Evolutionary conservation across 2,888 invertebrate species (phyloP).

Genomic region (Chrysotoxum bicinctum): DNA sequence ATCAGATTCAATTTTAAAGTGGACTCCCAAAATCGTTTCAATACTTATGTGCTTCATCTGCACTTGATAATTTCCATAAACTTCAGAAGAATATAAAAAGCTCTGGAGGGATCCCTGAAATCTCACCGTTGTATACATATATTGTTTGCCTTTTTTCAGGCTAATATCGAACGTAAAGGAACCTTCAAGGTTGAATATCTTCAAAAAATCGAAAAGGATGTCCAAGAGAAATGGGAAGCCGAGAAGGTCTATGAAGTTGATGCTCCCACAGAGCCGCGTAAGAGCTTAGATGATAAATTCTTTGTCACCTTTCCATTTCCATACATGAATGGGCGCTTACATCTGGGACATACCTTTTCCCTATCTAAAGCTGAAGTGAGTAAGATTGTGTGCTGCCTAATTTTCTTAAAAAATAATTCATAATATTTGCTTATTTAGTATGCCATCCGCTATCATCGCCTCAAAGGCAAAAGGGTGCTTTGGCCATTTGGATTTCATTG

Average conservation of each 20-base stretch:
- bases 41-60: not conserved
- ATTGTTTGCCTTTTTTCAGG: conserved; percentile 73
- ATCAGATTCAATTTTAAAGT: not conserved
- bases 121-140: not conserved
- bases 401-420: not conserved
- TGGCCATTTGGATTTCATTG: conserved; percentile 99
- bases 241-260: conserved; percentile 91
- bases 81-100: not conserved
- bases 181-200: conserved; percentile 98
- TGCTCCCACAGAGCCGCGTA: conserved; percentile 86
- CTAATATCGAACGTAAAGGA: conserved; percentile 89
- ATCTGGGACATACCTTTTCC: conserved; percentile 98
- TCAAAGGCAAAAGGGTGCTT: conserved; percentile 94
- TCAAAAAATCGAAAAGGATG: conserved; percentile 92
- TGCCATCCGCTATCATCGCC: conserved; percentile 93
- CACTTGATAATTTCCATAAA: not conserved
- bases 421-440: conserved; percentile 84
- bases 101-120: not conserved
- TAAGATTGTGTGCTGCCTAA: not conserved
- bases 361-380: conserved; percentile 97
- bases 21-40: not conserved
- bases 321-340: conserved; percentile 99
- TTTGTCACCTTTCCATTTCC: conserved; percentile 98
- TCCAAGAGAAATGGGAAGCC: conserved; percentile 93
- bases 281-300: conserved; percentile 89